A percentile compares a stretch with the other conserved stretches of the same genome.
Conservation (phyloP, 1,140 invertebrate species). For the Aphis craccivora region DNA sequence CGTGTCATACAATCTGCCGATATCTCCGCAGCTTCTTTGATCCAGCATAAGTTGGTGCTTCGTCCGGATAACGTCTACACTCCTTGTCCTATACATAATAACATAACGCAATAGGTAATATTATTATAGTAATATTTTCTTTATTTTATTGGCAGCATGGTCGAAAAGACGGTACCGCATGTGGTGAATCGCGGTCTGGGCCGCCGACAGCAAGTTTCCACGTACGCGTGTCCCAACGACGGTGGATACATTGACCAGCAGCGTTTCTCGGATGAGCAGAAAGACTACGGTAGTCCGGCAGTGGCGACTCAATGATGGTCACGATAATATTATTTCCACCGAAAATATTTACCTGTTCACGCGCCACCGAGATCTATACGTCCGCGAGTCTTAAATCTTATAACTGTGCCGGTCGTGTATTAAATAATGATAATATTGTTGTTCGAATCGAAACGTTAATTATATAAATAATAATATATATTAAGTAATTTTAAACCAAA, state of each 20-base stretch:
- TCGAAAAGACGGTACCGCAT: constrained; percentile 80
- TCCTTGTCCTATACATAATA: not conserved
- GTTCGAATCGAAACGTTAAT: not conserved
- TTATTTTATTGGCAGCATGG: constrained; percentile 74
- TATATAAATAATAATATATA: not conserved
- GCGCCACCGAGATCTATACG: not conserved
- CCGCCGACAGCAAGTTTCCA: not conserved
- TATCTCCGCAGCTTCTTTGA: too few species aligned
- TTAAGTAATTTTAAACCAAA: not conserved
- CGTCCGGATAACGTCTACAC: not conserved
- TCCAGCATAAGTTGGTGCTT: too few species aligned
- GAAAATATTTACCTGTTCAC: not conserved
- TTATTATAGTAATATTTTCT: not conserved
- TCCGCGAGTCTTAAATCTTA: not conserved
- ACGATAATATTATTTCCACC: not conserved
- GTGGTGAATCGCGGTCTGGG: constrained; percentile 75
- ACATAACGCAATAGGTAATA: not conserved
- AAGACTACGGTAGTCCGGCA: not conserved
- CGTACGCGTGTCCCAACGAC: not conserved
- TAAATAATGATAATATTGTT: not conserved
- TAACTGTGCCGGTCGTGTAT: not conserved
- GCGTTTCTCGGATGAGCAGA: not conserved
- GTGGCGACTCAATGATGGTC: not conserved
- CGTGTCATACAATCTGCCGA: too few species aligned
- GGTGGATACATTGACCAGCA: not conserved